Base-by-base conservation (phyloP, 2,797 vertebrate genomes). In the Hyperoplus lanceolatus region DNA sequence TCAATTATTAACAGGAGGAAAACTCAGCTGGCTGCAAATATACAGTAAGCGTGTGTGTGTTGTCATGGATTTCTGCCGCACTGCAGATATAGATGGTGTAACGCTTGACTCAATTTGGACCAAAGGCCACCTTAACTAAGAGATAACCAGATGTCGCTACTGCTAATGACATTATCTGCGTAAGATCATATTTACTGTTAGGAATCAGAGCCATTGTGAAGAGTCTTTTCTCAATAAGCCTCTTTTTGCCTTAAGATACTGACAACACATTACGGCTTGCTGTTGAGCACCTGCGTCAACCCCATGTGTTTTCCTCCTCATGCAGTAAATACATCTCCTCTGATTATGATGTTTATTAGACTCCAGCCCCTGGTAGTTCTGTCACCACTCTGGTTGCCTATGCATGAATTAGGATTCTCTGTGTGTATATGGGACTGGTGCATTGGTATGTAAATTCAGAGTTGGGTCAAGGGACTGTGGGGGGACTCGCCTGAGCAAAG, bases 401-500 rank as follows among this genome's bases (percentile, higher is more conserved):
- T 74, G 67, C 67, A 73, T 81, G 81, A 73, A 42, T 87, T 87
- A 83, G 75, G 29, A 29, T 29, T 75, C 67, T 79, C 59, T 59
- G 76, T 74, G 65, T 77, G 83, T 90, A 91, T 88, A 74, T 77
- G 60, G 67, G 70, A 54, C 86, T 80, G 71, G 45, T 56, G 85
- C 76, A 94, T 95, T 94, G 90, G 93, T 94, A 95, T 95, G 94
- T 89, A 91, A 95, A 95, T 95, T 70, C 41, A 64, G 77, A 82
- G 88, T 81, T 78, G 79, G 86, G 87, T 87, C 80, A 86, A 72
- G 68, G 84, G 49, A 86, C 79, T 89, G 87, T 65, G 84, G 80
- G 89, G 89, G 88, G 86, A 90, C 88, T 84, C 43, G 81, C 55
- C 86, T 21, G 69, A 70, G 77, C n/a, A 21, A 83, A 60, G 85